Evolutionary conservation across 2,113 vertebrate species (phyloP).

Genomic region (Bubo blakistoni): DNA sequence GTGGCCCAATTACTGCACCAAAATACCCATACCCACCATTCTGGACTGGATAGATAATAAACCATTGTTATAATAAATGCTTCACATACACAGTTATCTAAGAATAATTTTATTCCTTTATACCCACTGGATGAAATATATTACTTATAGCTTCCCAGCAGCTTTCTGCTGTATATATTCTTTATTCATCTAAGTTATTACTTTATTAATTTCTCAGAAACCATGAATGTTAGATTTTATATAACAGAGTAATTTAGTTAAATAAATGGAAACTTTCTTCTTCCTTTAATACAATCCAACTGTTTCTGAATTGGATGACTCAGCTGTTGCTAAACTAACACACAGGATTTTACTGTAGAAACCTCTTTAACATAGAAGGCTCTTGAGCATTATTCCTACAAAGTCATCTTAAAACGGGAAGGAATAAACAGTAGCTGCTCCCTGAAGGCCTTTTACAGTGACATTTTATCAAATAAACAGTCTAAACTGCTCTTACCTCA

Average conservation of each 20-base stretch:
- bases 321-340: background rate
- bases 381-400: background rate
- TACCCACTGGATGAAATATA: background rate
- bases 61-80: background rate
- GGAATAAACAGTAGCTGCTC: background rate
- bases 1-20: conserved; percentile 18
- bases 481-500: conserved; percentile 78
- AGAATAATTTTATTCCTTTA: background rate
- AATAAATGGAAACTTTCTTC: background rate
- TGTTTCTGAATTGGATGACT: background rate
- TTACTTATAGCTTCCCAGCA: background rate
- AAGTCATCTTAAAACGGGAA: background rate
- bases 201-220: background rate
- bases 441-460: background rate
- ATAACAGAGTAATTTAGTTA: background rate
- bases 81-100: background rate
- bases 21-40: background rate
- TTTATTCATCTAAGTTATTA: background rate
- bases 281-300: background rate
- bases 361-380: background rate
- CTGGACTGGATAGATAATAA: conserved; percentile 46
- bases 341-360: background rate
- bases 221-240: background rate
- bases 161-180: background rate
- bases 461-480: background rate